These are phyloP conservation scores for Camelus dromedarius DNA, from an alignment of 2,113 vertebrate genomes.

Conservation along the genomic window DNA sequence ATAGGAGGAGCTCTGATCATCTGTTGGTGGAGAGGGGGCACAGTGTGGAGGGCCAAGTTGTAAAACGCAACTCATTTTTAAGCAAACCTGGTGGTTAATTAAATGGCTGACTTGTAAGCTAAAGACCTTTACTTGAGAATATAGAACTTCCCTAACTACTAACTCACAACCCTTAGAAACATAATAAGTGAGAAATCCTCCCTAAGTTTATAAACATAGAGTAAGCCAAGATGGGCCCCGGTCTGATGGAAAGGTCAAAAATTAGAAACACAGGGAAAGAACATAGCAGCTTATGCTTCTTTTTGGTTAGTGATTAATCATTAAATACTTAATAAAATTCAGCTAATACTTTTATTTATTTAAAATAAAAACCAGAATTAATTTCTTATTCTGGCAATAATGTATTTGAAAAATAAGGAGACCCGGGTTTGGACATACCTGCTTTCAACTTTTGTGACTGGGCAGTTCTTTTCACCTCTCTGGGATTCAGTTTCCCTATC, in stretches of 20 bases:
- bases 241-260: neutral
- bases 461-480: neutral
- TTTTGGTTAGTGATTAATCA: neutral
- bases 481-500: conserved; percentile 24
- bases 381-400: neutral
- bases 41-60: neutral
- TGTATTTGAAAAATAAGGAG: neutral
- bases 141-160: neutral
- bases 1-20: neutral
- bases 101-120: neutral
- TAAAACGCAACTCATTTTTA: conserved; percentile 4
- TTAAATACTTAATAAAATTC: neutral
- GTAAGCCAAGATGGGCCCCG: neutral
- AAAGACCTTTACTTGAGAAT: neutral
- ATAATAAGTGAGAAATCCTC: neutral
- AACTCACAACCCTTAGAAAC: neutral
- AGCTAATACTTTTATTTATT: neutral
- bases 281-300: neutral
- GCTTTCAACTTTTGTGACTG: neutral
- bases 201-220: neutral
- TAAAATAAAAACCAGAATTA: neutral
- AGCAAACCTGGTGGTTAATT: neutral
- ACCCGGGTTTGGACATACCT: neutral
- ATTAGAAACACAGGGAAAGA: neutral
- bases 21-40: neutral